These are phyloP conservation scores for Psilopogon haemacephalus DNA, from an alignment of 2,113 vertebrate genomes.

Conservation along the genomic window DNA sequence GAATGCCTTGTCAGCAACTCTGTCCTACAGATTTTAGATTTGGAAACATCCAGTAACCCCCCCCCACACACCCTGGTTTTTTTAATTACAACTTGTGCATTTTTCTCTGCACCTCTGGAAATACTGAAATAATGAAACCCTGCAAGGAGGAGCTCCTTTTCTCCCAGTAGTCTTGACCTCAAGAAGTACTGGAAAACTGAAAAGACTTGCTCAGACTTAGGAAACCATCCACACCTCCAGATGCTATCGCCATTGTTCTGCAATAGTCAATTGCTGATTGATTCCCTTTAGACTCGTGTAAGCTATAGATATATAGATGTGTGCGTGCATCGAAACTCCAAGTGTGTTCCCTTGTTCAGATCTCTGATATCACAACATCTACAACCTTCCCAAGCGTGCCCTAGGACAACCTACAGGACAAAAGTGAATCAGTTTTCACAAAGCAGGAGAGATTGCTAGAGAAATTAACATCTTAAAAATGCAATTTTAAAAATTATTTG, in stretches of 20 bases:
- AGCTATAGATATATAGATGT: constrained; percentile 47
- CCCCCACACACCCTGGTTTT: rapidly evolving
- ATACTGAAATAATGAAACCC: neutral
- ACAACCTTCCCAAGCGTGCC: neutral
- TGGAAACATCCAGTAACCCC: neutral
- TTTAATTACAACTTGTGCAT: neutral
- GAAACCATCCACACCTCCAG: neutral
- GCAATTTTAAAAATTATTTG: neutral
- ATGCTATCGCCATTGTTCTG: neutral
- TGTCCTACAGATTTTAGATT: neutral
- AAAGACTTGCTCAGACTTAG: neutral
- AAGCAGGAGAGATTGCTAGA: neutral
- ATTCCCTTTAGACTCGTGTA: constrained; percentile 45
- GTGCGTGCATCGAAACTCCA: neutral
- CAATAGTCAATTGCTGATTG: constrained; percentile 49
- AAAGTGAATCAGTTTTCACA: neutral
- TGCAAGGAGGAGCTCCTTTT: neutral
- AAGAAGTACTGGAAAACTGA: neutral
- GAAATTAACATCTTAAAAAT: neutral
- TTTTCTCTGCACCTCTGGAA: neutral
- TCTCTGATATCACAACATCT: constrained; percentile 7
- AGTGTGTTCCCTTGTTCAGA: neutral
- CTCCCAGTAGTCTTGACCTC: constrained; percentile 13
- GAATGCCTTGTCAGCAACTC: neutral
- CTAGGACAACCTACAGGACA: constrained; percentile 4